Percentiles rank a stretch among this genome's conserved stretches.
These are phyloP conservation scores for Danionella cerebrum DNA, from an alignment of 2,113 vertebrate species.

Conservation along the genomic window DNA sequence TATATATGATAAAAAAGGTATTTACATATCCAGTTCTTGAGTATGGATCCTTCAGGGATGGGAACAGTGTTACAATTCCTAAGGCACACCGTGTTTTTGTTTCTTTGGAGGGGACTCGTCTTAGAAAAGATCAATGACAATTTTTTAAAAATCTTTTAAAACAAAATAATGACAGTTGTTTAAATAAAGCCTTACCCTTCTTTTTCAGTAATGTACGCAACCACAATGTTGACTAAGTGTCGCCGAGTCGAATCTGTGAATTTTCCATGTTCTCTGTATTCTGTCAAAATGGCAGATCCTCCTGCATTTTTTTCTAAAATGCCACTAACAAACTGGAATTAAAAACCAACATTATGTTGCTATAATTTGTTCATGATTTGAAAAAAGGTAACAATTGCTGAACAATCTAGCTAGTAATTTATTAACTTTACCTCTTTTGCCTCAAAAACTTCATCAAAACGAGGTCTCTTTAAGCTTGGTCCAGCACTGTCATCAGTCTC, in stretches of 20 bases:
- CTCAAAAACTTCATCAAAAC: background rate
- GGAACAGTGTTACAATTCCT: background rate
- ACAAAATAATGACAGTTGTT: background rate
- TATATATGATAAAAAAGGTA: too few relatives aligned
- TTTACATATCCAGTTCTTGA: background rate
- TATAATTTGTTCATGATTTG: too few relatives aligned
- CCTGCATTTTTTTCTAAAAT: background rate
- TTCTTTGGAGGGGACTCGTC: background rate
- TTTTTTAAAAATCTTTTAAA: background rate
- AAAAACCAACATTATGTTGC: background rate
- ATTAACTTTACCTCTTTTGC: background rate
- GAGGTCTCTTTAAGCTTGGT: background rate
- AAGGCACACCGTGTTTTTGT: background rate
- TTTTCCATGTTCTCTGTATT: background rate
- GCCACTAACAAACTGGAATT: background rate
- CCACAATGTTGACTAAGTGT: background rate
- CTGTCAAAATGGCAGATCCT: background rate
- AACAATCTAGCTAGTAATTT: background rate
- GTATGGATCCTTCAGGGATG: background rate
- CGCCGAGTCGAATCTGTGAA: background rate
- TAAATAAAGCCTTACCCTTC: background rate
- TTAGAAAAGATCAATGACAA: background rate
- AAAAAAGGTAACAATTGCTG: background rate
- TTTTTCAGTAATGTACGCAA: background rate
- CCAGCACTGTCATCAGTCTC: background rate